Evolutionary conservation across 2,888 invertebrate species (phyloP), one percentile per base, ranked within the genome.

Genomic region (Nebria brevicollis): DNA sequence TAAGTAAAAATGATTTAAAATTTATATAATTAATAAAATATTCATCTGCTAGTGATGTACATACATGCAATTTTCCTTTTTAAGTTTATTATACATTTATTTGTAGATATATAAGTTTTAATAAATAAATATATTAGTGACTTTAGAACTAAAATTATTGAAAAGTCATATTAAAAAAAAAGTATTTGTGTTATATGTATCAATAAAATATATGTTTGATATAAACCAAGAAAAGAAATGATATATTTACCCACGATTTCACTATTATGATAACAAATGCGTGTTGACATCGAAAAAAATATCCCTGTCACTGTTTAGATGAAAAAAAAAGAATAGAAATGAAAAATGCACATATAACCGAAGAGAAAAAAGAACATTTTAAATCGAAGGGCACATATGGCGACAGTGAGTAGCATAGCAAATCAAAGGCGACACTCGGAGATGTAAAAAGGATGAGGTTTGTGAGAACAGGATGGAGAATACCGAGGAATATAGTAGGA

Each of bases 351-450:
- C 54, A 54, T 54, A 54, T 54, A 54, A 54, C 54, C 54, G 54
- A 54, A 54, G 54, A 8, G 13, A 54, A 54, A 54, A 70, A 70
- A 15, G 70, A 70, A 20, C 20, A 26, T 70, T 70, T 70, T 26
- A 25, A 70, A 70, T 26, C 34, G 26, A 34, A 25, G 25, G 34
- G 70, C 34, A 34, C 34, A 25, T 70, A 25, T 13, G 25, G 70
- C 10, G 70, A 11, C 34, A 25, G 70, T 15, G 34, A 26, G 34
- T 70, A 70, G 70, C 25, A 70, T 70, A 75, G 75, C 75, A 75
- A 75, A 75, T 75, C 75, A 75, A 75, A 75, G 15, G 66, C 75
- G 75, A 75, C 75, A 75, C 34, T 26, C 66, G 65, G 54, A 13
- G 25, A 66, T 34, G 34, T 26, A 64, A 26, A 13, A 54, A 64